A percentile compares a stretch with the other conserved stretches of the same genome.
phyloP scores from a whole-genome alignment of 2,113 vertebrate genomes.

The Oreochromis spilurus region DNA sequence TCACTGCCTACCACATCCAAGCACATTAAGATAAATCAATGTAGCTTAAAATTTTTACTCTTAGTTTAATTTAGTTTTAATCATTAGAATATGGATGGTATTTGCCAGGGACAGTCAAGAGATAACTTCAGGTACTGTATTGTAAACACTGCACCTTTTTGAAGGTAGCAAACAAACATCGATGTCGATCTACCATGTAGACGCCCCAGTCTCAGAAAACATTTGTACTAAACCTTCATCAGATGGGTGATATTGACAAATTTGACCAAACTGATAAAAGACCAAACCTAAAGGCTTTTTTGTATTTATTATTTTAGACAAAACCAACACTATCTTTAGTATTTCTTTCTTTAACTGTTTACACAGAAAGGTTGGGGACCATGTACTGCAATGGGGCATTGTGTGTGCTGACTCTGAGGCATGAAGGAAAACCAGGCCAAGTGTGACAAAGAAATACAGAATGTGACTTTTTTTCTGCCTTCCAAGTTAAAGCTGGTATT shows the following conservation, averaged over 20 bases:
- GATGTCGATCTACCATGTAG: background rate
- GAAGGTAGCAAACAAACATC: fast-evolving
- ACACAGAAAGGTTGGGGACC: background rate
- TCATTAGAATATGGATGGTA: background rate
- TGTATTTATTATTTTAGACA: background rate
- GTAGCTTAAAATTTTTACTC: background rate
- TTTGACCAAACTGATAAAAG: background rate
- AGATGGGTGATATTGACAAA: background rate
- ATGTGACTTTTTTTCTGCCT: background rate
- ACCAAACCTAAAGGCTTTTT: background rate
- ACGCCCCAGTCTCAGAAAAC: background rate
- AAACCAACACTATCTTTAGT: background rate
- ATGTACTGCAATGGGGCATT: background rate
- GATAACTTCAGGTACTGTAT: background rate
- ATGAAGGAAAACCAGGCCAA: background rate
- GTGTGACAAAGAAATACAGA: background rate
- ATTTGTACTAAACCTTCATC: background rate
- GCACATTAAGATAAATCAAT: too few relatives aligned
- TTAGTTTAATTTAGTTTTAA: background rate
- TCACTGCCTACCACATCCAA: too few relatives aligned
- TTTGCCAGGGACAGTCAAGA: background rate
- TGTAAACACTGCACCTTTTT: background rate
- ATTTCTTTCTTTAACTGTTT: background rate
- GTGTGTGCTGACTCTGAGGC: background rate
- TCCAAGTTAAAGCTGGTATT: background rate